These are phyloP conservation scores for Drosophila aff. DNA, from an alignment of 1,140 invertebrate species.

Conservation along the genomic window DNA sequence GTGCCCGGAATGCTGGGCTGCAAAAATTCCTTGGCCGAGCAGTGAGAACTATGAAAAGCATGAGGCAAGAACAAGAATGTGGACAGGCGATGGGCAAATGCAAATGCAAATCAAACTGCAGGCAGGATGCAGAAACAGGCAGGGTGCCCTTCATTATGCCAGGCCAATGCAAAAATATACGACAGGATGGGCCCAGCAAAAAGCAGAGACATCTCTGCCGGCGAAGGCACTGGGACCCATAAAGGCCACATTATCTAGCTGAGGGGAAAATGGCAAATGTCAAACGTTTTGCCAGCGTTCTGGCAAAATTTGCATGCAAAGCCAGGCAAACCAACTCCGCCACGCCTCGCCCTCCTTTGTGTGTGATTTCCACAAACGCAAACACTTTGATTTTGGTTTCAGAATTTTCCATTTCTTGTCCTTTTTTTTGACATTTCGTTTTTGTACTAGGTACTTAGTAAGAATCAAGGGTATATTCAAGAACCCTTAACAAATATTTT, in stretches of 20 bases:
- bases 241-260: constrained; percentile 71
- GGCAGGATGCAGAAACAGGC: constrained; percentile 49
- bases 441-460: neutral
- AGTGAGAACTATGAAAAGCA: constrained; percentile 26
- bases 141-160: constrained; percentile 72
- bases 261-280: constrained; percentile 69
- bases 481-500: neutral
- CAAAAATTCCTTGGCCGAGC: constrained; percentile 45
- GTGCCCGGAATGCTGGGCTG: constrained; percentile 34
- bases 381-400: constrained; percentile 80
- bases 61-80: constrained; percentile 48
- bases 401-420: constrained; percentile 14
- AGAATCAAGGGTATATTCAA: neutral
- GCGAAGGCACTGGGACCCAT: constrained; percentile 24
- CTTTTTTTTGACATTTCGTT: constrained; percentile 24
- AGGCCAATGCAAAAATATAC: constrained; percentile 56
- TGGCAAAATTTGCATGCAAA: constrained; percentile 73
- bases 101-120: constrained; percentile 61
- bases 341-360: constrained; percentile 46
- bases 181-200: constrained; percentile 31
- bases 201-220: constrained; percentile 15
- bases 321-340: constrained; percentile 28
- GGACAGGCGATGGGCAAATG: constrained; percentile 65
- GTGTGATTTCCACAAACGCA: constrained; percentile 79
- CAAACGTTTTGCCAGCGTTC: constrained; percentile 75